Conservation (phyloP, 2,113 vertebrate species). For the Sisor rabdophorus region DNA sequence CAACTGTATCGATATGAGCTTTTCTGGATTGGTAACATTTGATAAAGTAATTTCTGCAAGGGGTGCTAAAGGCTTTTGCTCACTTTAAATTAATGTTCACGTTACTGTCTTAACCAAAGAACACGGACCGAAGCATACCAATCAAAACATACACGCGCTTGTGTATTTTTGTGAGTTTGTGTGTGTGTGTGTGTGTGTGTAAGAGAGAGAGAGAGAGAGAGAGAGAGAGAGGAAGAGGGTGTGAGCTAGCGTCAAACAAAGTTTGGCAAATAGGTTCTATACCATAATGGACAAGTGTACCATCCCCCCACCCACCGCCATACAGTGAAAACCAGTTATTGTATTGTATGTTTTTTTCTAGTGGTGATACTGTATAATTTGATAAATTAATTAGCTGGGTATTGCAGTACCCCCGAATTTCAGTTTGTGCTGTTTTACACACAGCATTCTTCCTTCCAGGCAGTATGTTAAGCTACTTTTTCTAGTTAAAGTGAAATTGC, state of each 20-base stretch:
- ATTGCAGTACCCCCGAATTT: conserved; percentile 92
- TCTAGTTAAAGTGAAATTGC: conserved; percentile 71
- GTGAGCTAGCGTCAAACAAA: conserved; percentile 1
- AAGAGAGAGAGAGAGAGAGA: not conserved
- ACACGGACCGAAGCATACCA: conserved; percentile 13
- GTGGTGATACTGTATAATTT: not conserved
- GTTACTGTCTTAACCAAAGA: conserved; percentile 6
- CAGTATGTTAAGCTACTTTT: conserved; percentile 78
- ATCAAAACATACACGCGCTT: not conserved
- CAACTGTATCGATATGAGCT: conserved; percentile 7
- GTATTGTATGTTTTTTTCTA: not conserved
- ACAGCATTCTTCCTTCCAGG: conserved; percentile 85
- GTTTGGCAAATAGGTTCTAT: conserved; percentile 15
- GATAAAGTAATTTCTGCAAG: conserved; percentile 33
- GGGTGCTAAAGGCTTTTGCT: conserved; percentile 8
- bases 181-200: not conserved
- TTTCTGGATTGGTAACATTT: conserved; percentile 23
- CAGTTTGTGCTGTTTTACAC: conserved; percentile 80
- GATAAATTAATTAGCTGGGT: conserved; percentile 72
- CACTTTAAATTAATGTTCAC: conserved; percentile 33
- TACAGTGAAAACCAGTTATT: not conserved
- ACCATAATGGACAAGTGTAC: not conserved
- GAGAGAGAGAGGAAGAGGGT: not conserved
- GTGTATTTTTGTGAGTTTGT: not conserved
- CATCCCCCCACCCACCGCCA: not conserved